Evolutionary conservation across 1,140 invertebrate genomes (phyloP).

Genomic region (Thereuonema tuberculata): DNA sequence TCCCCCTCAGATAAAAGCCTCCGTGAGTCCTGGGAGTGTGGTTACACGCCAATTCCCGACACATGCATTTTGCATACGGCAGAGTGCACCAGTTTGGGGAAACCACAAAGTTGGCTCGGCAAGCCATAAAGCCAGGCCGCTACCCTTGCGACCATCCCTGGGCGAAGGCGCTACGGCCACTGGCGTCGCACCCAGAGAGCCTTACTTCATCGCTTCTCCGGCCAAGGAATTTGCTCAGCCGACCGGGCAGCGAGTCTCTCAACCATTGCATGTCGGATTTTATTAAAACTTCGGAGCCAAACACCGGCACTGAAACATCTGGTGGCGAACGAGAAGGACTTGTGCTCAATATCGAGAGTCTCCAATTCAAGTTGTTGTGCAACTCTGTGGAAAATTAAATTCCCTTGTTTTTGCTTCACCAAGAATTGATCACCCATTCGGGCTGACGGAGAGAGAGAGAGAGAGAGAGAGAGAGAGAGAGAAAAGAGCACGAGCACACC

Average conservation of each 20-base stretch:
- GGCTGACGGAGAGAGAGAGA: background rate
- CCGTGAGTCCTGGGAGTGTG: background rate
- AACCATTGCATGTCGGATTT: too few relatives aligned
- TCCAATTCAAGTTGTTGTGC: constrained; percentile 9
- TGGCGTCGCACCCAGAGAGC: too few relatives aligned
- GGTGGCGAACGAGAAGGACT: background rate
- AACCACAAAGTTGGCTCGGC: constrained; percentile 8
- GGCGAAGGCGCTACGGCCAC: too few relatives aligned
- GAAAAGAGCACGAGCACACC: too few relatives aligned
- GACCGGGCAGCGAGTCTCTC: too few relatives aligned
- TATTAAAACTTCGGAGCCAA: too few relatives aligned
- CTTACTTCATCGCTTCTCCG: too few relatives aligned
- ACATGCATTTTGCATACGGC: constrained; percentile 9
- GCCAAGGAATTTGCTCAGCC: too few relatives aligned
- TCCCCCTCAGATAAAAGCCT: background rate
- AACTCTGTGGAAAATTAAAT: constrained; percentile 10
- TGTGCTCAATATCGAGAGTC: constrained; percentile 3
- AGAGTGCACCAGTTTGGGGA: background rate
- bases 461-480: background rate
- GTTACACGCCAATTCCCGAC: background rate
- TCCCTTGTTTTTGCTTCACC: constrained; percentile 9
- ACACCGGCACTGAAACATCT: too few relatives aligned
- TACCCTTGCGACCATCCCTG: background rate
- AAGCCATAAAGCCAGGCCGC: constrained; percentile 4
- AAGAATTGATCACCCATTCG: constrained; percentile 10